Conservation (phyloP, 1,140 invertebrate genomes). For the Monomorium pharaonis region DNA sequence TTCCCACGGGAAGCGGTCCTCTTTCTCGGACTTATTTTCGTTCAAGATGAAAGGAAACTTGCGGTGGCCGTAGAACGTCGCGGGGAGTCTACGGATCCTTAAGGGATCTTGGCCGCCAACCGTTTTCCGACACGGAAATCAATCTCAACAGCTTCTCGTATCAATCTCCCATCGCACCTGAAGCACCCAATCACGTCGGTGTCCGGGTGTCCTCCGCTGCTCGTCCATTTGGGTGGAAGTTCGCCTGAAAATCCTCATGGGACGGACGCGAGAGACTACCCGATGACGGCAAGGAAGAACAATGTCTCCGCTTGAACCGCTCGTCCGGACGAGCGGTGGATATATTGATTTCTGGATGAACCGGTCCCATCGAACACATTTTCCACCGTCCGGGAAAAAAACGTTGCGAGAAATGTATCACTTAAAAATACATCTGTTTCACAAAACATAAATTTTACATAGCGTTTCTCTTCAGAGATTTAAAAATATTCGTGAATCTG, state of each 20-base stretch:
- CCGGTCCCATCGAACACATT: background rate
- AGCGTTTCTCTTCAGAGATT: background rate
- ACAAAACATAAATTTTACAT: slow-evolving; percentile 6
- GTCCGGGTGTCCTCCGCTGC: slow-evolving; percentile 10
- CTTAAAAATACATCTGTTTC: background rate
- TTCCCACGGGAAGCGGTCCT: slow-evolving; percentile 43
- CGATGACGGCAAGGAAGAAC: slow-evolving; percentile 16
- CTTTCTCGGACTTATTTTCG: slow-evolving; percentile 53
- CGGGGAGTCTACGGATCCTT: background rate
- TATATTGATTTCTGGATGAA: slow-evolving; percentile 55
- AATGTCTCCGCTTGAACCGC: slow-evolving; percentile 21
- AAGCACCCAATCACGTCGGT: slow-evolving; percentile 52
- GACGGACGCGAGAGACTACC: slow-evolving; percentile 24
- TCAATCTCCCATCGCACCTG: slow-evolving; percentile 73
- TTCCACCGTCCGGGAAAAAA: background rate
- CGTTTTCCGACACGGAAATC: slow-evolving; percentile 68
- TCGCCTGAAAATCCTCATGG: slow-evolving; percentile 44
- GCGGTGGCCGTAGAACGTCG: slow-evolving; percentile 37
- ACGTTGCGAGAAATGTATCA: background rate
- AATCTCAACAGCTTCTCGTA: slow-evolving; percentile 73
- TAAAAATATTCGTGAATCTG: background rate
- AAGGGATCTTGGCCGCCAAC: slow-evolving; percentile 1
- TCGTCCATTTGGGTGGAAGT: slow-evolving; percentile 32
- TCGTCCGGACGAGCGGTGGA: slow-evolving; percentile 41
- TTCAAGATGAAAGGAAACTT: slow-evolving; percentile 42